Percentiles rank a stretch among this genome's conserved stretches.
These are phyloP conservation scores for Tupiocoris notatus DNA, from an alignment of 2,888 invertebrate genomes.

Conservation along the genomic window DNA sequence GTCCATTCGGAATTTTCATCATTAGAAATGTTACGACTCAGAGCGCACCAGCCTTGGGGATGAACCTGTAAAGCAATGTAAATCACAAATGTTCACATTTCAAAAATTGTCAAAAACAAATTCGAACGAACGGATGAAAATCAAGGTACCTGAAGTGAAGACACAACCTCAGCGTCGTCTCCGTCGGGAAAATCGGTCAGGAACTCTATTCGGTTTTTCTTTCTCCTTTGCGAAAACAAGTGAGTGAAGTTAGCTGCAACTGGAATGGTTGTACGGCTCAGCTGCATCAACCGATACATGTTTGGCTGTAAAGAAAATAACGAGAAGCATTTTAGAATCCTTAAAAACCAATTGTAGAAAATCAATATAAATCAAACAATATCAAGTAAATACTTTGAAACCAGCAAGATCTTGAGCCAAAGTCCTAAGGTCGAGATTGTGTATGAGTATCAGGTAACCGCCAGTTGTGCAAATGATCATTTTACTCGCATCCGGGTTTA, in stretches of 20 bases:
- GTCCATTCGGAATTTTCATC: conserved; percentile 92
- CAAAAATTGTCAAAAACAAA: not conserved
- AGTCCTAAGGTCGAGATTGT: conserved; percentile 78
- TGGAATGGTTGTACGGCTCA: conserved; percentile 77
- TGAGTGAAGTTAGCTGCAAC: conserved; percentile 77
- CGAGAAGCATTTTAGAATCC: too few relatives aligned
- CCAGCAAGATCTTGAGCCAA: conserved; percentile 77
- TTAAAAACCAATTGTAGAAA: too few relatives aligned
- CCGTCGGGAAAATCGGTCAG: conserved; percentile 83
- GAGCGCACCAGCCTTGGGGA: conserved; percentile 85
- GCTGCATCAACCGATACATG: conserved; percentile 84
- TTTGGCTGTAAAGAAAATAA: conserved; percentile 84
- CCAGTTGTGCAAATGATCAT: conserved; percentile 88
- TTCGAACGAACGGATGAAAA: not conserved
- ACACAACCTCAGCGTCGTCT: conserved; percentile 87
- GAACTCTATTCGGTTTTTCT: conserved; percentile 83
- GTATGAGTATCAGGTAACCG: conserved; percentile 85
- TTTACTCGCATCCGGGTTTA: conserved; percentile 82
- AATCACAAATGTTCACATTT: not conserved
- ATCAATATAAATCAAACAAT: too few relatives aligned
- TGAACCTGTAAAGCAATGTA: conserved; percentile 63
- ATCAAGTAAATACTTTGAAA: conserved; percentile 68
- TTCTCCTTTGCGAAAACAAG: conserved; percentile 70
- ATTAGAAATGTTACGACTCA: conserved; percentile 82
- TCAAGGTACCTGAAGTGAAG: conserved; percentile 69